Conservation (phyloP, 2,113 vertebrate species). For the Istiophorus platypterus region DNA sequence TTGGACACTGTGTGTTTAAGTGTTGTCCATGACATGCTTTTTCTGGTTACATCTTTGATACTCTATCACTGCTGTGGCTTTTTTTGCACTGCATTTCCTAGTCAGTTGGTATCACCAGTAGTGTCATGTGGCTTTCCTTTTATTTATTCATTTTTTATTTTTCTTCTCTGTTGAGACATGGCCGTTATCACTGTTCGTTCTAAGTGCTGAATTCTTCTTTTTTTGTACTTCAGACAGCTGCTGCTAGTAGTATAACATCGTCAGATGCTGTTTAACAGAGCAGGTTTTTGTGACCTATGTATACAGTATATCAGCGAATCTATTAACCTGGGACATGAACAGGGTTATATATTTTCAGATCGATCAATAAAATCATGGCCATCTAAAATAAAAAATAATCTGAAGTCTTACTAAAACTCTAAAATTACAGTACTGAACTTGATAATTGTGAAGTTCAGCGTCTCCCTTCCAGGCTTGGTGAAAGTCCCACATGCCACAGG, state of each 20-base stretch:
- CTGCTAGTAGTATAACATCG: constrained; percentile 5
- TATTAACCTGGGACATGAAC: not conserved
- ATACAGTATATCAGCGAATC: not conserved
- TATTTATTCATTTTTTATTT: not conserved
- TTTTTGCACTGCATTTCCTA: constrained; percentile 2
- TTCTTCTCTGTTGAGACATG: constrained; percentile 27
- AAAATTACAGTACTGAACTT: not conserved
- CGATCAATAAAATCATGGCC: not conserved
- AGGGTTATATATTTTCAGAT: not conserved
- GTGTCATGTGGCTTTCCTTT: not conserved
- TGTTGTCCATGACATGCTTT: not conserved
- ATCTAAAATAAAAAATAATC: not conserved
- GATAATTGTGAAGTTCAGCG: constrained; percentile 38
- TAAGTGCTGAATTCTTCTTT: constrained; percentile 3
- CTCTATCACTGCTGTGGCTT: not conserved
- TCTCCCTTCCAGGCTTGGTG: constrained; percentile 64
- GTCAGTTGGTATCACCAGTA: not conserved
- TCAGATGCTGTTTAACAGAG: constrained; percentile 22
- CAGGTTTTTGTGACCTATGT: not conserved
- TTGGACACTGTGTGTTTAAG: not conserved
- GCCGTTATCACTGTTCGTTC: constrained; percentile 12
- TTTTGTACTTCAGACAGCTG: constrained; percentile 25
- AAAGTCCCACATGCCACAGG: constrained; percentile 66
- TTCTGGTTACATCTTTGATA: constrained; percentile 4
- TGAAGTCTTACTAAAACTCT: not conserved